These are phyloP conservation scores for Sylvietta virens DNA, from an alignment of 2,113 vertebrate species.

Conservation along the genomic window DNA sequence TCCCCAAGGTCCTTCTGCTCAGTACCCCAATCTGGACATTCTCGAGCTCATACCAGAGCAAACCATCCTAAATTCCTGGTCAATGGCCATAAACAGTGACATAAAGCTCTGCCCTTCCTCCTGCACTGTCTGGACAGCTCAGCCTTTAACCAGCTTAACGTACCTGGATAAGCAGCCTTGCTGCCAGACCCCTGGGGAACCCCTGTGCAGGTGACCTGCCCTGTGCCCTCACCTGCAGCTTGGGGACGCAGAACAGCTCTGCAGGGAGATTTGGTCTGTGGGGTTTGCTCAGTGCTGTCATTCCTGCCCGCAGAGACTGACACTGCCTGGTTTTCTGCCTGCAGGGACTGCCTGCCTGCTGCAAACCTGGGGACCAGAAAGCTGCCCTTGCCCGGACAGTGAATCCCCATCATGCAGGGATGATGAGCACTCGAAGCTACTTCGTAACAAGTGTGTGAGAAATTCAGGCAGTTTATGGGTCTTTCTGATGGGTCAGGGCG, in stretches of 20 bases:
- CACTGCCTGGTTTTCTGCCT: neutral
- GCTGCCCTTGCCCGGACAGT: fast-evolving
- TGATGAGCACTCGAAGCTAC: neutral
- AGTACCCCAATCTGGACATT: neutral
- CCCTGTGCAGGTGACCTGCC: neutral
- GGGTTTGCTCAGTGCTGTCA: fast-evolving
- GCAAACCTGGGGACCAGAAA: neutral
- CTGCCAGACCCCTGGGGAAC: neutral
- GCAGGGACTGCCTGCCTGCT: neutral
- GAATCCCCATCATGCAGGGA: neutral
- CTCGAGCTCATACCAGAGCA: neutral
- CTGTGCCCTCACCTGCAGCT: neutral
- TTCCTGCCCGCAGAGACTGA: neutral
- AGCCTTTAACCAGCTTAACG: neutral
- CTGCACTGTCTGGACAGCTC: neutral
- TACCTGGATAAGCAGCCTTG: neutral
- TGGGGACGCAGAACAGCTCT: fast-evolving
- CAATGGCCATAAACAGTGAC: neutral
- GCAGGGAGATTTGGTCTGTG: neutral
- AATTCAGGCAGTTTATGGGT: neutral
- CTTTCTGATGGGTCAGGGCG: neutral
- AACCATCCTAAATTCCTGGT: neutral
- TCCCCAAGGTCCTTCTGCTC: neutral
- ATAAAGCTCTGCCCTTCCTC: neutral
- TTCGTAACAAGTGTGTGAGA: fast-evolving